phyloP scores from a whole-genome alignment of 1,140 invertebrate genomes.

The Daktulosphaira vitifoliae region DNA sequence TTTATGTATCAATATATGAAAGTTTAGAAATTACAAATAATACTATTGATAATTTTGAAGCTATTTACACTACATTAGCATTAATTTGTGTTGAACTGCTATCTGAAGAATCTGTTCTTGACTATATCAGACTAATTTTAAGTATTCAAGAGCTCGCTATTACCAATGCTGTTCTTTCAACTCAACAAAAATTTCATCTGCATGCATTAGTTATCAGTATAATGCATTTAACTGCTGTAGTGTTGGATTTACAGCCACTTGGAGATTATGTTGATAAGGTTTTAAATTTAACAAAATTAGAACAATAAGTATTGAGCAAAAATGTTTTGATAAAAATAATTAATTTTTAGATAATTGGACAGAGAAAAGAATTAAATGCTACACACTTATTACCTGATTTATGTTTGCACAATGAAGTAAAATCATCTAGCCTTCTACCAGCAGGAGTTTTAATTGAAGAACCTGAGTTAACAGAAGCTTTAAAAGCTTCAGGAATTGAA shows the following conservation, averaged over 20 bases:
- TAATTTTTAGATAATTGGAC: slow-evolving; percentile 56
- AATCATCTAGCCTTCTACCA: slow-evolving; percentile 44
- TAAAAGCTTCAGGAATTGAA: slow-evolving; percentile 61
- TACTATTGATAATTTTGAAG: slow-evolving; percentile 72
- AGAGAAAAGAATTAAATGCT: slow-evolving; percentile 53
- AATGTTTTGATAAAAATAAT: slow-evolving; percentile 30
- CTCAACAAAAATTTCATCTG: slow-evolving; percentile 68
- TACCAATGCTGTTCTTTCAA: slow-evolving; percentile 58
- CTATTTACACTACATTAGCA: slow-evolving; percentile 85
- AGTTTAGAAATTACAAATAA: slow-evolving; percentile 66
- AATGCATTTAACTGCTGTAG: slow-evolving; percentile 62
- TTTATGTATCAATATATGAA: slow-evolving; percentile 66
- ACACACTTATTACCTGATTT: slow-evolving; percentile 60
- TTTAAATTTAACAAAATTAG: too few species aligned
- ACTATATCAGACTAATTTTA: slow-evolving; percentile 73
- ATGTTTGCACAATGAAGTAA: slow-evolving; percentile 47
- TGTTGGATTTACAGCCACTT: slow-evolving; percentile 56
- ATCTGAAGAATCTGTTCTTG: slow-evolving; percentile 78
- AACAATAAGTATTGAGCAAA: neutral
- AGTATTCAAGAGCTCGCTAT: slow-evolving; percentile 61
- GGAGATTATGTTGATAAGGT: slow-evolving; percentile 54
- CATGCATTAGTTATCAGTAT: slow-evolving; percentile 68
- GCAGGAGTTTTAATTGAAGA: slow-evolving; percentile 60
- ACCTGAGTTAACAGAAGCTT: slow-evolving; percentile 57
- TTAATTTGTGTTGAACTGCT: slow-evolving; percentile 80